Evolutionary conservation across 2,113 vertebrate species (phyloP), one percentile per base, ranked within the genome.

Genomic region (Pseudolaguvia tuberculata): DNA sequence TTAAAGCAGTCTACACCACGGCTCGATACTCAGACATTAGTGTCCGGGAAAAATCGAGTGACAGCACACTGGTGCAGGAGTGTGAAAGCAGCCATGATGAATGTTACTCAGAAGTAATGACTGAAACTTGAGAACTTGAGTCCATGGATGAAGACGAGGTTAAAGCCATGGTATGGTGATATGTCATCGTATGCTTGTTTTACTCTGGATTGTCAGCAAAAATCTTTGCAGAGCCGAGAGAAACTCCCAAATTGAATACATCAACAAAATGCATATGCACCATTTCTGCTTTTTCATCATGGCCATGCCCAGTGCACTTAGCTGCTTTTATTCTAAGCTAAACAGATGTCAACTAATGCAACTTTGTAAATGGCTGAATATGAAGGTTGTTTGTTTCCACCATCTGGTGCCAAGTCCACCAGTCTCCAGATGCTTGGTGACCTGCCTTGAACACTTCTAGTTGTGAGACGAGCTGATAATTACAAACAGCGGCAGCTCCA

Each of bases 391-490:
- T 35, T 45, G 62, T 42, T 67, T 50, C 68, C 31, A 17, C 69
- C 72, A 75, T 71, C 56, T 75, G 47, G 15, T 61, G 45, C 50
- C 69, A 51, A 53, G 45, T 23, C 68, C 20, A 21, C 18, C 39
- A 23, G 78, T 75, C 77, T 73, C 52, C 61, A 74, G 53, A 68
- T 48, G 61, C 42, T 74, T 50, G 11, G 25, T 17, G 27, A 63
- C 89, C 88, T 91, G 89, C 85, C 86, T 89, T 91, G 91, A 92
- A 93, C 92, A 91, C 90, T 87, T 78, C 89, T 91, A 90, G 92
- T 92, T 94, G 91, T 92, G 88, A 92, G 94, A 93, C 91, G 91
- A 92, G 92, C 88, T 92, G 89, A 91, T 93, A 92, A 94, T 93
- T 93, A 91, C 91, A 91, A 92, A 91, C 90, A 91, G 88, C 89